Base-by-base conservation (phyloP, 2,888 invertebrate species). In the Nephrocerus scutellatus region DNA sequence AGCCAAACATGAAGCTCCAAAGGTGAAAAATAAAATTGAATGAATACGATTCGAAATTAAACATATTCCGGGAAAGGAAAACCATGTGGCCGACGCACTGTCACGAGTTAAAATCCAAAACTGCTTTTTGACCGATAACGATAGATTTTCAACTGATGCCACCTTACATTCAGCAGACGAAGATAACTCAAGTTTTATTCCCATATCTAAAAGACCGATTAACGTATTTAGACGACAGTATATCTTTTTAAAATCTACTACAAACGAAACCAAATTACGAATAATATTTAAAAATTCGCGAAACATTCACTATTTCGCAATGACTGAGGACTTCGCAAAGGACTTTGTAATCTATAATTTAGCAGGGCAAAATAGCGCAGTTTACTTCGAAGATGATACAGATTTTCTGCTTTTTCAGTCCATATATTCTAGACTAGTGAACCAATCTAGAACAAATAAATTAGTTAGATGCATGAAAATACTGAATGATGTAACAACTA, bases 41-140 rank as follows among this genome's bases (percentile, higher is more conserved):
- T 6, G 40, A 47, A 28, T 47, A 36, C 23, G 40, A 45, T 38
- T 30, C 38, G 32, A 47, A 28, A 29, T 39, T 3, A 39, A 41
- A 36, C 38, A 46, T 14, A 31, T 43, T 16, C 30, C 13, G 12
- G 36, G 32, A n/a, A 39, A 35, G 16, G 30, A 41, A 26, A 46
- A 44, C 33, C n/a, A 31, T 14, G 40, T 41, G 3, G 42, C 40
- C 12, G 43, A 41, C 12, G 39, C 33, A 16, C 12, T 45, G 13
- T 42, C 41, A 32, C 20, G 25, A 19, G 12, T 37, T 24, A 29
- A 41, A 15, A 18, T 41, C 10, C 14, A 9, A 15, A 4, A 34
- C 5, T 34, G 25, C 9, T 34, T n/a, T 21, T 18, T 15, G 7
- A 14, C n/a, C n/a, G n/a, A n/a, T n/a, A n/a, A n/a, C 3, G 35